These are phyloP conservation scores for Heteractis magnifica DNA, from an alignment of 92 coral and sea anemone species.

Conservation along the genomic window DNA sequence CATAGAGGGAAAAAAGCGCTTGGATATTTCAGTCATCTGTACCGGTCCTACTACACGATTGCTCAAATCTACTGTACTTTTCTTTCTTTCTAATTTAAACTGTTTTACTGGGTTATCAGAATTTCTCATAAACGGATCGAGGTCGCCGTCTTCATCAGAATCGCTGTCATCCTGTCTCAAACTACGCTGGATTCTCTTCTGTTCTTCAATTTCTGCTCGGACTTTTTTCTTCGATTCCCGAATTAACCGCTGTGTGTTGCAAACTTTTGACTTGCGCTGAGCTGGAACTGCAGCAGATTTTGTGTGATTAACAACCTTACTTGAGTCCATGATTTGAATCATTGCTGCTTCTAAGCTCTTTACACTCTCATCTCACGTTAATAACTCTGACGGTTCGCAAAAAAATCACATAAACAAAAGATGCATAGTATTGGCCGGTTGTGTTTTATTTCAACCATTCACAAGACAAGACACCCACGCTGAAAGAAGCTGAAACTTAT, in stretches of 20 bases:
- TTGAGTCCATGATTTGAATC: conserved; percentile 12
- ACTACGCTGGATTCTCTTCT: background rate
- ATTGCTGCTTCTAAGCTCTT: too few species aligned
- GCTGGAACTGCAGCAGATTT: background rate
- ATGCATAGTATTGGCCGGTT: too few species aligned
- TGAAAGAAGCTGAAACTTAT: too few species aligned
- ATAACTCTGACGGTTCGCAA: too few species aligned
- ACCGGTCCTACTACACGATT: conserved; percentile 52
- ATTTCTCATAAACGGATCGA: background rate
- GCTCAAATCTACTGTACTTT: conserved; percentile 33
- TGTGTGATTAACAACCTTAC: conserved; percentile 14
- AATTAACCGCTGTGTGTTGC: conserved; percentile 42
- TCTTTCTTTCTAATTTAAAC: conserved; percentile 46
- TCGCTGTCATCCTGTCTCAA: too few species aligned
- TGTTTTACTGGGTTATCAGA: conserved; percentile 43
- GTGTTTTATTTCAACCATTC: too few species aligned
- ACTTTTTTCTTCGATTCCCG: conserved; percentile 33
- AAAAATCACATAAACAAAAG: too few species aligned
- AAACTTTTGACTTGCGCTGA: conserved; percentile 35
- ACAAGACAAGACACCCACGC: too few species aligned
- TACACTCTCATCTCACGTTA: too few species aligned
- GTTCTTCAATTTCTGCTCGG: conserved; percentile 7
- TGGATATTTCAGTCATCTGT: conserved; percentile 39
- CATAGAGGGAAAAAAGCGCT: conserved; percentile 45
- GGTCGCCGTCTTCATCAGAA: conserved; percentile 8